Conservation (phyloP, 2,797 vertebrate genomes). For the Sphaeramia orbicularis region DNA sequence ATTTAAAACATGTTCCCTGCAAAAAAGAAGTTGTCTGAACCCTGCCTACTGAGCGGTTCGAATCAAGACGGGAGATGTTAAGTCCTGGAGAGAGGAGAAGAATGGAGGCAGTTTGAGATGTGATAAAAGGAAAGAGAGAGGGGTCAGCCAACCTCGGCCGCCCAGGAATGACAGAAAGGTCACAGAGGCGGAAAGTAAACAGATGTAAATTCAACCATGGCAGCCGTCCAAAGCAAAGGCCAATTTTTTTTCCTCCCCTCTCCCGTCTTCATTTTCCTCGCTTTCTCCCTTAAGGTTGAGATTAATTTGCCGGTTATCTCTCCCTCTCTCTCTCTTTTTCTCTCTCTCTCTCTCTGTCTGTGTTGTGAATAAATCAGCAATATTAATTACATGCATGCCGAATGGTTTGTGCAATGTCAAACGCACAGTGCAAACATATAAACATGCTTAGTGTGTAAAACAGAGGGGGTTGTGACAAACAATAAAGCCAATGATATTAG, state of each 20-base stretch:
- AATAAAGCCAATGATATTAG: constrained; percentile 21
- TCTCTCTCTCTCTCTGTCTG: constrained; percentile 21
- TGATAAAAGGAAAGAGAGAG: constrained; percentile 13
- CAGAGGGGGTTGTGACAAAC: constrained; percentile 32
- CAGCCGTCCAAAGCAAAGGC: constrained; percentile 79
- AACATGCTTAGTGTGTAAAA: constrained; percentile 44
- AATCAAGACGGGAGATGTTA: constrained; percentile 71
- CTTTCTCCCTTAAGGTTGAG: constrained; percentile 70
- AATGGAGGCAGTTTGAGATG: constrained; percentile 2
- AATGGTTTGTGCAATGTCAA: constrained; percentile 49
- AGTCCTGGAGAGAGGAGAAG: constrained; percentile 56
- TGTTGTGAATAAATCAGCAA: constrained; percentile 49
- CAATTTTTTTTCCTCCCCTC: constrained; percentile 46
- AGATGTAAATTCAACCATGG: constrained; percentile 84
- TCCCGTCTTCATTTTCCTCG: constrained; percentile 32
- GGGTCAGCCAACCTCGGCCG: constrained; percentile 26
- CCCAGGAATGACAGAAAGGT: constrained; percentile 45
- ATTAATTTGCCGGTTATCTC: constrained; percentile 74
- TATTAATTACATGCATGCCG: constrained; percentile 63
- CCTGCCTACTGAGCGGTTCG: constrained; percentile 66
- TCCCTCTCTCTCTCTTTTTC: constrained; percentile 11
- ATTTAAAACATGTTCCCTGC: constrained; percentile 62
- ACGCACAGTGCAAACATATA: constrained; percentile 42
- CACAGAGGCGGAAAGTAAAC: constrained; percentile 76
- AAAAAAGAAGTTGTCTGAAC: constrained; percentile 77